A percentile compares a stretch with the other conserved stretches of the same genome.
Evolutionary conservation across 2,888 invertebrate species (phyloP).

Genomic region (Lasius platythorax): DNA sequence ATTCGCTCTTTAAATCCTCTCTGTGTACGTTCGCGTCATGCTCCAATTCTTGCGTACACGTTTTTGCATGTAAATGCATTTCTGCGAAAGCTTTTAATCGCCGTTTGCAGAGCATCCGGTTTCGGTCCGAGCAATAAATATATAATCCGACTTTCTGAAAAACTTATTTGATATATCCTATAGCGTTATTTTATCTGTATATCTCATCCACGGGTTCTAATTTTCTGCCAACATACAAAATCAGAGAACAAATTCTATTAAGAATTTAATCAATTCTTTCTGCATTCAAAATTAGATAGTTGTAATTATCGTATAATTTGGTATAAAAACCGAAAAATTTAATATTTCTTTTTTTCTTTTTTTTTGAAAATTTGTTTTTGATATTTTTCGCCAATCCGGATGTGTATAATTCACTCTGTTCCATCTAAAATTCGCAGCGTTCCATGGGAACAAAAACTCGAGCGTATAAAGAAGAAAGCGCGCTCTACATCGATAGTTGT

Average conservation of each 20-base stretch:
- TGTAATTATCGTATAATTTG: neutral
- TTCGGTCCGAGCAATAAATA: constrained; percentile 39
- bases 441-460: neutral
- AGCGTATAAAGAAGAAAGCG: neutral
- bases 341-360: too few species aligned
- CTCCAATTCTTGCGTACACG: constrained; percentile 45
- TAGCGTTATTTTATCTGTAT: neutral
- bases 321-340: neutral
- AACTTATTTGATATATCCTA: constrained; percentile 18
- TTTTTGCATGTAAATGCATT: constrained; percentile 53
- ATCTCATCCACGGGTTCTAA: neutral
- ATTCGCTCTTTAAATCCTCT: constrained; percentile 41
- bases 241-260: neutral
- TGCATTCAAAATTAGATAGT: neutral
- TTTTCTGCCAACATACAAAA: neutral
- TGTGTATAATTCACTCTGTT: neutral
- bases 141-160: constrained; percentile 38
- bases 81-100: constrained; percentile 49
- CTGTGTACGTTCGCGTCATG: constrained; percentile 31
- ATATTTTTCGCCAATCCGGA: neutral
- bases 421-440: neutral
- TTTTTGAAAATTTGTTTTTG: neutral
- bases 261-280: constrained; percentile 20
- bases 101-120: constrained; percentile 36
- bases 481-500: constrained; percentile 32